Evolutionary conservation across 2,888 invertebrate species (phyloP).

Genomic region (Meteorus colon): DNA sequence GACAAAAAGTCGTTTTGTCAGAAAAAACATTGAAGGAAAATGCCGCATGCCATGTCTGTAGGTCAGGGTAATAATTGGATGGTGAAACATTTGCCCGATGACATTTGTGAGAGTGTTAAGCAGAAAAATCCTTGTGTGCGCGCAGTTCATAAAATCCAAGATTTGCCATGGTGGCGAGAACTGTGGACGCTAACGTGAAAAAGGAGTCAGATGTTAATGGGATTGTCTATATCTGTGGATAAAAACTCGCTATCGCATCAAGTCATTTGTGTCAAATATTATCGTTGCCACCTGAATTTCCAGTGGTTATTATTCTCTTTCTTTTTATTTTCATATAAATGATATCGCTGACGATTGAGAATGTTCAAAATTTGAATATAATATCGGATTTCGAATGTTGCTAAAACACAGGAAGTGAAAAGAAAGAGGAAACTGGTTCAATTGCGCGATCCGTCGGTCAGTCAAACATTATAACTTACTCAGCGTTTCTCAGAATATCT

Average conservation of each 20-base stretch:
- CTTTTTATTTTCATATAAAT: neutral
- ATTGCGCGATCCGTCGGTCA: conserved; percentile 43
- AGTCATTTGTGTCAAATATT: neutral
- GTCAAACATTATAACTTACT: conserved; percentile 19
- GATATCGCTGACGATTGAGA: neutral
- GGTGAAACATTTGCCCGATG: conserved; percentile 54
- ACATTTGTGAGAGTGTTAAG: conserved; percentile 55
- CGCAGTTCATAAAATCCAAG: conserved; percentile 59
- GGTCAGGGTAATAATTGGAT: conserved; percentile 46
- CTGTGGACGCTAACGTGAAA: conserved; percentile 43
- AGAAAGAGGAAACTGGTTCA: conserved; percentile 49
- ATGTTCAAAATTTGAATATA: neutral
- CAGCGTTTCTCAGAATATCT: conserved; percentile 16
- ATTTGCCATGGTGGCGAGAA: conserved; percentile 52
- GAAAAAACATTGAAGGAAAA: neutral
- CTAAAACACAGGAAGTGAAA: neutral
- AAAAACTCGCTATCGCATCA: conserved; percentile 13
- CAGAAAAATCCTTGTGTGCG: conserved; percentile 44
- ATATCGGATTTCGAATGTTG: neutral
- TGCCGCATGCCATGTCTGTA: conserved; percentile 19
- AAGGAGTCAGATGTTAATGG: conserved; percentile 59
- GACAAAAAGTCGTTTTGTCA: neutral
- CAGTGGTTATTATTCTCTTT: neutral
- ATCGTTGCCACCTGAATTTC: conserved; percentile 7
- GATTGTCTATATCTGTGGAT: conserved; percentile 49